Base-by-base conservation (phyloP, 2,888 invertebrate genomes). In the Leucophenga maculata region DNA sequence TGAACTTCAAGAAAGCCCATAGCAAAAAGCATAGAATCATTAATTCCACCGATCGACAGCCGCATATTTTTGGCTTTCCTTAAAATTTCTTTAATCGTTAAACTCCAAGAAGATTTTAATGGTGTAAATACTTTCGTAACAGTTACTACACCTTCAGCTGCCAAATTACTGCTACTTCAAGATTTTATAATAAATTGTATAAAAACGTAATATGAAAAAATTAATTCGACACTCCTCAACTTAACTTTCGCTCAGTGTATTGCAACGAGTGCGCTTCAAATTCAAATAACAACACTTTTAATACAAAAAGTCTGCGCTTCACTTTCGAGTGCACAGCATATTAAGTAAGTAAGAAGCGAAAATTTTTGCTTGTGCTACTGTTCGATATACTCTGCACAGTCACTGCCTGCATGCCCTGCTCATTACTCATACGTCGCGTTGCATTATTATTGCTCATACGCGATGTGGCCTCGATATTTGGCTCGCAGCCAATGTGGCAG, bases 361-460 rank as follows among this genome's bases (percentile, higher is more conserved):
- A 11, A 11, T 39, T 39, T 62, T 31, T 52, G 54, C 55, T 18
- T 55, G 32, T 59, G 32, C 26, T 52, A 50, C 26, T 44, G n/a
- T n/a, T n/a, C n/a, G n/a, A n/a, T n/a, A n/a, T n/a, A n/a, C 52
- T 39, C 54, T 67, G 59, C n/a, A 13, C 65, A 60, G 68, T 32
- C 59, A 26, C 52, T 39, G n/a, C 60, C 59, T 55, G 60, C 54
- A 65, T 64, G 59, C 26, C 60, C 31, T 48, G 18, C 60, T 46
- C 67, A 68, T 62, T 55, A 68, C 22, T 20, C 31, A 62, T 54
- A 62, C 62, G 52, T 22, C 32, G 6, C 31, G 59, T 31, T 32
- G 32, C n/a, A n/a, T n/a, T 18, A 50, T 16, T 50, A 50, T 50
- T 50, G 18, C 50, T 50, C 50, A 50, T 50, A 50, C 50, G 50